Evolutionary conservation across 2,888 invertebrate genomes (phyloP), one percentile per base, ranked within the genome.

Genomic region (Tyria jacobaeae): DNA sequence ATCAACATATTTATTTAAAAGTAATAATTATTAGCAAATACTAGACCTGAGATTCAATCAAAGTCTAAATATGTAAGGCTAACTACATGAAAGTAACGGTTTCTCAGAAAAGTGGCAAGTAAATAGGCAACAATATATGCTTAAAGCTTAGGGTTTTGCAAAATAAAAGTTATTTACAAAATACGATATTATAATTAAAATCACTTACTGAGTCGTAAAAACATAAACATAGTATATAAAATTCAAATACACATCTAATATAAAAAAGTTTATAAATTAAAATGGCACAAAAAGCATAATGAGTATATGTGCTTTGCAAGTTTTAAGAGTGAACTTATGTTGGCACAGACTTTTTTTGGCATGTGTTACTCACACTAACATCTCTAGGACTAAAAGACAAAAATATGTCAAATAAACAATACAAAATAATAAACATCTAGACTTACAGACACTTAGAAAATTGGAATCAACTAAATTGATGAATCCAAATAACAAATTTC

Each of bases 201-300:
- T 21, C 10, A 44, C 21, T 10, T 0, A 6, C 3, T 9, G 17
- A 2, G 41, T 41, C 12, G 0, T 41, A 41, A 21, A 10, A 41
- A 41, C 41, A 21, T 17, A 41, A 41, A 41, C 41, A 21, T 17
- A 41, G 17, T n/a, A 41, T 41, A 41, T 31, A 31, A 31, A 31
- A 31, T 41, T 41, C 21, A 44, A 12, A 44, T 21, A 44, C 12
- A 44, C 9, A 44, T 21, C 12, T 44, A 21, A 10, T 21, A 21
- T 12, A 12, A 31, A 31, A 31, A 31, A 4, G 12, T 1, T n/a
- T n/a, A n/a, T 6, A 15, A 44, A 10, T 41, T 17, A n/a, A 44
- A 44, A 21, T 44, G 44, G 44, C 44, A 44, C 44, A 44, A 44
- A 44, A 44, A 44, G 44, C 44, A 17, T 44, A 44, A 27, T 27